Percentiles rank a stretch among this genome's conserved stretches.
Evolutionary conservation across 2,797 vertebrate species (phyloP).

Genomic region (Brachyrhaphis roseni): DNA sequence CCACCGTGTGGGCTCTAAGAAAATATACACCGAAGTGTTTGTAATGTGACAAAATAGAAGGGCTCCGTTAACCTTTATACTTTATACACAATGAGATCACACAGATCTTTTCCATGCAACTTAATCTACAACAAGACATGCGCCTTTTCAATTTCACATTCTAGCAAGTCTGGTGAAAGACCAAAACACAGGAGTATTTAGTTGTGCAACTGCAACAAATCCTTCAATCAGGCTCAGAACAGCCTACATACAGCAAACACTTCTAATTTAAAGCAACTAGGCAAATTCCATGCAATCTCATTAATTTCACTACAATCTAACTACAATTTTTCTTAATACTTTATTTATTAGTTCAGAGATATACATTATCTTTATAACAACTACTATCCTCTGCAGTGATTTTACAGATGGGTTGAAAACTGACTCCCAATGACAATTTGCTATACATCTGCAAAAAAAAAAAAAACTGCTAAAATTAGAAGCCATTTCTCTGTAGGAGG

Average conservation of each 20-base stretch:
- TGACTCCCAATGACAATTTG: constrained; percentile 13
- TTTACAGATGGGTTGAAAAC: not conserved
- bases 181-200: not conserved
- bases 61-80: not conserved
- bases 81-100: not conserved
- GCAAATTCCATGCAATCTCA: not conserved
- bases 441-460: not conserved
- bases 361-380: not conserved
- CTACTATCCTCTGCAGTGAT: not conserved
- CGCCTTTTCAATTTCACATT: not conserved
- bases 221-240: not conserved
- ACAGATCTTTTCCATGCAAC: not conserved
- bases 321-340: not conserved
- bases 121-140: not conserved
- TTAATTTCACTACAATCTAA: not conserved
- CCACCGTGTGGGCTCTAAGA: not conserved
- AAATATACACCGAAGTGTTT: not conserved
- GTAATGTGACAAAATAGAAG: not conserved
- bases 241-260: not conserved
- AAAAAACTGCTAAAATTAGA: constrained; percentile 6
- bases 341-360: not conserved
- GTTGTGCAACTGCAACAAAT: not conserved
- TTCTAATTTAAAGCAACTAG: not conserved
- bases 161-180: not conserved
- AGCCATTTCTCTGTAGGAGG: constrained; percentile 3